Evolutionary conservation across 2,888 invertebrate species (phyloP).

Genomic region (Sarcophaga carnaria): DNA sequence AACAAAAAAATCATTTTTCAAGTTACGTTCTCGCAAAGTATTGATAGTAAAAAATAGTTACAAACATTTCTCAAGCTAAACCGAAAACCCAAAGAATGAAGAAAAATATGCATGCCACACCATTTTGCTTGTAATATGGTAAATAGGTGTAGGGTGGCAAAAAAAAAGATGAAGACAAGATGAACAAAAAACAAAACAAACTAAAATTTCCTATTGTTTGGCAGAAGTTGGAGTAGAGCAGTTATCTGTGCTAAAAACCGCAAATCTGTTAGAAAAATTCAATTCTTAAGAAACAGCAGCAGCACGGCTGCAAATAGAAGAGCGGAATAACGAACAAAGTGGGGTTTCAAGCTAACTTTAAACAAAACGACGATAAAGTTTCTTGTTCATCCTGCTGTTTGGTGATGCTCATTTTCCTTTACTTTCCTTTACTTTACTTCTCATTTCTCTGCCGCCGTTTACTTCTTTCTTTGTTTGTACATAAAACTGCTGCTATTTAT

Average conservation of each 20-base stretch:
- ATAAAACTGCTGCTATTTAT: constrained; percentile 53
- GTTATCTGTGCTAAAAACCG: constrained; percentile 49
- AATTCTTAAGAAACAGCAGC: constrained; percentile 20
- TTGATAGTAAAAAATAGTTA: constrained; percentile 11
- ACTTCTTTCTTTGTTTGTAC: too few species aligned
- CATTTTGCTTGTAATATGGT: constrained; percentile 26
- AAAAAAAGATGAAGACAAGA: not conserved
- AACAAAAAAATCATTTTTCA: constrained; percentile 21
- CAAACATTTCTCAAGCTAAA: constrained; percentile 1
- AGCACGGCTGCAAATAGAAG: not conserved
- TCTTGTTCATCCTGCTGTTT: constrained; percentile 47
- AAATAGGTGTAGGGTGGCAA: constrained; percentile 7
- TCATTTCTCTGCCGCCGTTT: too few species aligned
- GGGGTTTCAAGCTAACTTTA: constrained; percentile 50
- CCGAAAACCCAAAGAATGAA: constrained; percentile 8
- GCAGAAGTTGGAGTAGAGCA: constrained; percentile 15
- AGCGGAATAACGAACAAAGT: not conserved
- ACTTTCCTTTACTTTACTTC: too few species aligned
- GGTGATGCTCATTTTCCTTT: constrained; percentile 10
- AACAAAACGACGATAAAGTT: constrained; percentile 56
- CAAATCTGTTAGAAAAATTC: constrained; percentile 49
- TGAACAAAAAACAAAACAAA: not conserved
- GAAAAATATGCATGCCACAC: not conserved
- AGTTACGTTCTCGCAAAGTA: not conserved
- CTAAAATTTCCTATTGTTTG: not conserved